A percentile compares a stretch with the other conserved stretches of the same genome.
Evolutionary conservation across 2,888 invertebrate species (phyloP).

Genomic region (Drosophila barbarae): DNA sequence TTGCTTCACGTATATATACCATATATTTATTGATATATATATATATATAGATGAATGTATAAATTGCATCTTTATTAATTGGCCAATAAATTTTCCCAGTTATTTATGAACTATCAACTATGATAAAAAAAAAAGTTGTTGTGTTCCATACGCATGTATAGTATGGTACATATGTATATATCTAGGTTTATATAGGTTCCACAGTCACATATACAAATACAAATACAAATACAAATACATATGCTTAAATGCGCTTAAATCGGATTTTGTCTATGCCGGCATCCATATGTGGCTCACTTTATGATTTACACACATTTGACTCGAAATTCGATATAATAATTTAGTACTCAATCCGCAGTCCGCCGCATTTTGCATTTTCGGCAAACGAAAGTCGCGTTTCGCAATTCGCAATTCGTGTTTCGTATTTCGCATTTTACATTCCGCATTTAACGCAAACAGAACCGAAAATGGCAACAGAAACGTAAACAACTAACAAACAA

Average conservation of each 20-base stretch:
- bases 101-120: slow-evolving; percentile 60
- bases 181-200: slow-evolving; percentile 24
- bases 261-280: slow-evolving; percentile 37
- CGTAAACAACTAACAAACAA: slow-evolving; percentile 39
- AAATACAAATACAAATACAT: slow-evolving; percentile 29
- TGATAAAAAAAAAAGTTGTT: slow-evolving; percentile 20
- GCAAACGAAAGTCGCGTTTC: slow-evolving; percentile 25
- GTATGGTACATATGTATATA: slow-evolving; percentile 3
- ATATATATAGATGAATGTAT: slow-evolving; percentile 38
- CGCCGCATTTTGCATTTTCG: slow-evolving; percentile 36
- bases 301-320: slow-evolving; percentile 68
- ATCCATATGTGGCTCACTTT: slow-evolving; percentile 39
- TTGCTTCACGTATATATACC: slow-evolving; percentile 19
- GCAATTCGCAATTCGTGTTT: slow-evolving; percentile 25
- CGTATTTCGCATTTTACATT: slow-evolving; percentile 19
- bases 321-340: slow-evolving; percentile 64
- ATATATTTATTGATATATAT: slow-evolving; percentile 13
- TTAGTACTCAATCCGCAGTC: slow-evolving; percentile 42
- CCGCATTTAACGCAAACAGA: slow-evolving; percentile 47
- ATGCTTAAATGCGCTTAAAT: slow-evolving; percentile 43
- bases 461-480: slow-evolving; percentile 25
- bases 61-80: slow-evolving; percentile 65
- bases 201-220: slow-evolving; percentile 31
- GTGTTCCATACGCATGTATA: slow-evolving; percentile 6
- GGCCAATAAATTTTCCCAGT: slow-evolving; percentile 59